Conservation (phyloP, 2,888 invertebrate genomes). For the Salticus scenicus region DNA sequence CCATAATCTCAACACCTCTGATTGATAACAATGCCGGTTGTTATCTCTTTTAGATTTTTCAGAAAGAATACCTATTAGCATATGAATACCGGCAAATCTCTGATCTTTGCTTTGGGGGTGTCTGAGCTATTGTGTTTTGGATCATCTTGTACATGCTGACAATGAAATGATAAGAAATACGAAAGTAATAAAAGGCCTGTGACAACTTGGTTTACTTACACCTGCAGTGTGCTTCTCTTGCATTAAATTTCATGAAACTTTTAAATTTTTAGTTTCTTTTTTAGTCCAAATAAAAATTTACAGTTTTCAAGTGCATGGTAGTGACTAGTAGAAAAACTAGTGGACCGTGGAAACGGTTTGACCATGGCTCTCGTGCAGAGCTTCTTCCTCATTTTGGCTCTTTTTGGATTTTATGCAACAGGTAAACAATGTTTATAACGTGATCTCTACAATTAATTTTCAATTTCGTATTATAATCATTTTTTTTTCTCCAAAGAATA, state of each 20-base stretch:
- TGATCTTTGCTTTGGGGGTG: constrained; percentile 66
- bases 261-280: constrained; percentile 13
- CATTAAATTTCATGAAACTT: background rate
- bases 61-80: constrained; percentile 56
- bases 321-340: constrained; percentile 31
- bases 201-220: constrained; percentile 17
- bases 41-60: constrained; percentile 29
- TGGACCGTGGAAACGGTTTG: constrained; percentile 26
- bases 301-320: constrained; percentile 33
- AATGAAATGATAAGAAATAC: constrained; percentile 17
- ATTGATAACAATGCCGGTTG: constrained; percentile 45
- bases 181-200: constrained; percentile 46
- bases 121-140: constrained; percentile 24
- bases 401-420: constrained; percentile 55
- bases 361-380: constrained; percentile 40
- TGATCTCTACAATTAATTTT: no score
- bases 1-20: no score
- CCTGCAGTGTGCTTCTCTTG: constrained; percentile 36
- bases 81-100: constrained; percentile 9
- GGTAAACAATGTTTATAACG: constrained; percentile 38
- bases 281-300: background rate
- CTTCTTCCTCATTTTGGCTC: constrained; percentile 35
- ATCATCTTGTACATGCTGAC: background rate
- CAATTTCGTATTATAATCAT: no score
- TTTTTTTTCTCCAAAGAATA: no score